phyloP scores from a whole-genome alignment of 2,888 invertebrate genomes.

The Andrena marginata region DNA sequence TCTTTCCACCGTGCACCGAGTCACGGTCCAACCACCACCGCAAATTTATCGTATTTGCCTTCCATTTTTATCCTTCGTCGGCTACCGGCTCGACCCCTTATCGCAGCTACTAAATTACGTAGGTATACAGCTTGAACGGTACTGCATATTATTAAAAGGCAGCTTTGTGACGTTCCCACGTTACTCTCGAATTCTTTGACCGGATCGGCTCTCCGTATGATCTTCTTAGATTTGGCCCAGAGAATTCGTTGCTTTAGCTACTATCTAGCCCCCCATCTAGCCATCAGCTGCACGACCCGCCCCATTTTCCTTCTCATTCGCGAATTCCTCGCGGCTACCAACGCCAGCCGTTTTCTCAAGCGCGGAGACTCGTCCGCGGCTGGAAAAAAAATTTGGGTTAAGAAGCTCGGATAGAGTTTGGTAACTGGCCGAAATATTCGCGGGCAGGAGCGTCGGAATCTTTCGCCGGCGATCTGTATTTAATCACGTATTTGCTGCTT shows the following conservation, averaged over 20 bases:
- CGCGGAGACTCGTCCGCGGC: neutral
- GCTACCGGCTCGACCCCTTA: neutral
- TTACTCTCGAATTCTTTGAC: neutral
- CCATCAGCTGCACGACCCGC: neutral
- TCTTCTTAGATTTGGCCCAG: neutral
- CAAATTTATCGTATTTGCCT: conserved; percentile 56
- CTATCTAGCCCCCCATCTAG: neutral
- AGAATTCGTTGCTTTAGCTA: neutral
- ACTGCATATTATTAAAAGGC: conserved; percentile 30
- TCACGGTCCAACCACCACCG: neutral
- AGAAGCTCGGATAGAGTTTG: neutral
- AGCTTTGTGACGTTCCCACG: neutral
- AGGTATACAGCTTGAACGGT: conserved; percentile 3
- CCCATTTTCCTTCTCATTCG: neutral
- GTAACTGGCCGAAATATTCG: neutral
- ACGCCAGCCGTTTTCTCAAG: neutral
- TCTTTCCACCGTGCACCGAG: neutral
- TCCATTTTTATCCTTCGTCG: conserved; percentile 42
- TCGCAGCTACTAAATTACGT: conserved; percentile 28
- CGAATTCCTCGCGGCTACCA: conserved; percentile 13
- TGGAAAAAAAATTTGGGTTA: conserved; percentile 6
- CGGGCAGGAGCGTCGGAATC: neutral
- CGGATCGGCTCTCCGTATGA: neutral
- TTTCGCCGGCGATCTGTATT: neutral
- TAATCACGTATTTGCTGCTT: neutral